Evolutionary conservation across 2,113 vertebrate species (phyloP).

Genomic region (Spilogale gracilis): DNA sequence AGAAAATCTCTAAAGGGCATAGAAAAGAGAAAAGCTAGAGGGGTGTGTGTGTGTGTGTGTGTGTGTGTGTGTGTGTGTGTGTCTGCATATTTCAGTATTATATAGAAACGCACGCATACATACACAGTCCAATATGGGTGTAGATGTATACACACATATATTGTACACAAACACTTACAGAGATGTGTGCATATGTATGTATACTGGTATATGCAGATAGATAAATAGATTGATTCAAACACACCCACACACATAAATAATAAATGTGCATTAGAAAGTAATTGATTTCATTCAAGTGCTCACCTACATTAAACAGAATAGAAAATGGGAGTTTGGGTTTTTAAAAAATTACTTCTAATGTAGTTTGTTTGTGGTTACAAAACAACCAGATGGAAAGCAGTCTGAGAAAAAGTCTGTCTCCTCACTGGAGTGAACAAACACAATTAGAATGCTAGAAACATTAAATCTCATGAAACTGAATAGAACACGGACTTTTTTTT

Average conservation of each 20-base stretch:
- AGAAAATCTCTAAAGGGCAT: not conserved
- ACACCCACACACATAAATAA: slow-evolving; percentile 1
- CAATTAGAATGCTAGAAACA: slow-evolving; percentile 80
- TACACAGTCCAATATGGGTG: not conserved
- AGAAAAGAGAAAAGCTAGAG: slow-evolving; percentile 10
- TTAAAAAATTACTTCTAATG: slow-evolving; percentile 77
- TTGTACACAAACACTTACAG: not conserved
- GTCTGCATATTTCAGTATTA: not conserved
- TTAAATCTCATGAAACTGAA: not conserved
- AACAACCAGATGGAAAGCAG: slow-evolving; percentile 85
- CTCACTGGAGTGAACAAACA: slow-evolving; percentile 74
- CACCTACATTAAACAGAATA: slow-evolving; percentile 68
- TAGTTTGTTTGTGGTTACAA: slow-evolving; percentile 83
- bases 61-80: not conserved
- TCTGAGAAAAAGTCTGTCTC: slow-evolving; percentile 87
- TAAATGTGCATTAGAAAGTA: not conserved
- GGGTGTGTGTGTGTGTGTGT: not conserved
- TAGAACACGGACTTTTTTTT: slow-evolving; percentile 66
- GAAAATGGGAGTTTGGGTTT: slow-evolving; percentile 70
- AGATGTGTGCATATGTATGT: not conserved
- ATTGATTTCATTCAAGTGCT: slow-evolving; percentile 55
- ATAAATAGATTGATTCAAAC: not conserved
- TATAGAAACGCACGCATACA: not conserved
- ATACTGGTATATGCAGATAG: not conserved
- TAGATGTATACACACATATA: not conserved